Evolutionary conservation across 1,140 invertebrate species (phyloP), one percentile per base, ranked within the genome.

Genomic region (Drosophila tsacasi): DNA sequence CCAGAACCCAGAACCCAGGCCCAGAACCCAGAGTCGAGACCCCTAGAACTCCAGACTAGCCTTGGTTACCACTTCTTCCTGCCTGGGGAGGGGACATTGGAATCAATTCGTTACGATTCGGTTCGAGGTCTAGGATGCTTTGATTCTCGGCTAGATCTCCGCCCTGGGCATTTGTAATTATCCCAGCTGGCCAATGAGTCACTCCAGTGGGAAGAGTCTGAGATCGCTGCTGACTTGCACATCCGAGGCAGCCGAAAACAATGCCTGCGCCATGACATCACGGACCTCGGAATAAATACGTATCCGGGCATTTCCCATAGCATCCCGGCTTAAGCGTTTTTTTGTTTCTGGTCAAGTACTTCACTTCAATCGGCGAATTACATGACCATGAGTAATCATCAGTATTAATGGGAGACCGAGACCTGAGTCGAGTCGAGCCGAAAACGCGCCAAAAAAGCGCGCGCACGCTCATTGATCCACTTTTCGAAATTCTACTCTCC

Each of bases 311-410:
- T 37, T 84, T 87, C 73, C 69, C 76, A 63, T 81, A 81, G 78
- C 78, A 79, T 79, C 83, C 64, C 80, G 62, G 71, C 61, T 65
- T 60, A 67, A 44, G 55, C 52, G 47, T 21, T 15, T 52, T 52
- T 85, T 49, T 50, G 76, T 27, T 50, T 86, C 81, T 81, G 77
- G 69, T 62, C 69, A 76, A 54, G 73, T 62, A 85, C 82, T 85
- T 84, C 82, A 85, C 40, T 47, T 25, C 46, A 49, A 49, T 49
- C 55, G 62, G 61, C 79, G 73, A 89, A 89, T 89, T 90, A 89
- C 85, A 85, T 60, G 75, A 64, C 63, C 85, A 90, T 90, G 85
- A 90, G 85, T 90, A 90, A 90, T 90, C 81, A 81, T 76, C 52
- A 17, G 19, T 23, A 77, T 80, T 83, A 83, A 87, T 80, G 76